These are phyloP conservation scores for Ciona savignyi DNA, from an alignment of 23 tunicate genomes.

Conservation along the genomic window DNA sequence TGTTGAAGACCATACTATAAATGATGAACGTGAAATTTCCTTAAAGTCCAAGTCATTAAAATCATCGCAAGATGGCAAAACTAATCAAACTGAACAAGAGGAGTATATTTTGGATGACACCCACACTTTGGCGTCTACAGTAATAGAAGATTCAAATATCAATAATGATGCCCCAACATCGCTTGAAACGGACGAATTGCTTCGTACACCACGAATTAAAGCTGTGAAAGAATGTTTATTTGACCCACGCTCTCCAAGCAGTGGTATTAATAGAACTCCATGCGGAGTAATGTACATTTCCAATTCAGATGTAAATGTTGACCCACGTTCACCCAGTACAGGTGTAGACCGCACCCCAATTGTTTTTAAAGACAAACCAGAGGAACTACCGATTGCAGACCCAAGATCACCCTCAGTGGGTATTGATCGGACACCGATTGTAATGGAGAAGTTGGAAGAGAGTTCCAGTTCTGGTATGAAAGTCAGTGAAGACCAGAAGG, in stretches of 20 bases:
- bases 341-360: neutral
- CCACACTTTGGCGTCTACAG: neutral
- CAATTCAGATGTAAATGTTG: neutral
- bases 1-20: neutral
- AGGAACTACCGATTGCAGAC: neutral
- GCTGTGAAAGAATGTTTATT: neutral
- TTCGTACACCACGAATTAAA: neutral
- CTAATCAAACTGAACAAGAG: neutral
- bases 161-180: neutral
- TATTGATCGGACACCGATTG: neutral
- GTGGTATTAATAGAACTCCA: neutral
- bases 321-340: neutral
- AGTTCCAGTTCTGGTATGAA: neutral
- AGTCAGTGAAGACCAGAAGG: neutral
- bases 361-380: neutral
- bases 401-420: neutral
- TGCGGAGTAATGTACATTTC: neutral
- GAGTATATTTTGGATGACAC: neutral
- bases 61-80: no score
- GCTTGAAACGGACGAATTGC: neutral
- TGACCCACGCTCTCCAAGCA: slow-evolving; percentile 1
- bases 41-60: neutral
- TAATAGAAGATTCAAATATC: neutral
- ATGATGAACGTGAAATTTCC: neutral
- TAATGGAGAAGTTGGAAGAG: neutral